phyloP scores from a whole-genome alignment of 2,797 vertebrate genomes.

The Lateolabrax maculatus region DNA sequence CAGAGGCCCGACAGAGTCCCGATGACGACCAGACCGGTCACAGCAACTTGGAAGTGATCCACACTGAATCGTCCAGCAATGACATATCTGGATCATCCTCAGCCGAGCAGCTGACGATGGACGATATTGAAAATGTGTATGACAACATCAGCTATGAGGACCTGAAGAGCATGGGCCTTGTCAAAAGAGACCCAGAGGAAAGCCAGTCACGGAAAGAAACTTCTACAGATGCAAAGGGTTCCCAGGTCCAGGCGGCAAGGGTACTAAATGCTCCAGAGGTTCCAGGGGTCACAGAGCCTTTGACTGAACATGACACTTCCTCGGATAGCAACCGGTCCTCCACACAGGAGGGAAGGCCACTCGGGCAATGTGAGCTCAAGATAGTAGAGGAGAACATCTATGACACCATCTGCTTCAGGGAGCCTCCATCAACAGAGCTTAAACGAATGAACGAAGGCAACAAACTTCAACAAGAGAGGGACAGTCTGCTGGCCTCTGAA shows the following conservation, averaged over 20 bases:
- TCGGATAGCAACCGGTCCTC: constrained; percentile 77
- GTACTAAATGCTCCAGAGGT: constrained; percentile 51
- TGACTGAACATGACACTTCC: constrained; percentile 76
- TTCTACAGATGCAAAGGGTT: constrained; percentile 27
- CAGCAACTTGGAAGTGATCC: constrained; percentile 75
- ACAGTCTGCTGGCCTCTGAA: constrained; percentile 83
- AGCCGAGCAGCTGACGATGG: constrained; percentile 91
- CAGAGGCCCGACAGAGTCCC: constrained; percentile 65
- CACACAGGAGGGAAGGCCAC: constrained; percentile 74
- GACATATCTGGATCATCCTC: constrained; percentile 88
- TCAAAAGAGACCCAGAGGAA: constrained; percentile 85
- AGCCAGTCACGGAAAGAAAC: constrained; percentile 57
- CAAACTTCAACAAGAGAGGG: constrained; percentile 59
- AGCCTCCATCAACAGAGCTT: constrained; percentile 73
- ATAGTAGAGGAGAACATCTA: constrained; percentile 94
- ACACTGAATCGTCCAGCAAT: constrained; percentile 84
- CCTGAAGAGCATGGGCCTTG: constrained; percentile 93
- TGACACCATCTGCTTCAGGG: constrained; percentile 93
- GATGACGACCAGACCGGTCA: constrained; percentile 52
- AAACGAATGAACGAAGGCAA: constrained; percentile 66
- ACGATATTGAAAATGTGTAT: constrained; percentile 96
- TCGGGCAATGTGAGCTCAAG: constrained; percentile 86
- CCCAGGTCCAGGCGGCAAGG: constrained; percentile 38
- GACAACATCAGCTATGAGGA: constrained; percentile 98
- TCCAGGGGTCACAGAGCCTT: constrained; percentile 66